phyloP scores from a whole-genome alignment of 2,888 invertebrate species.

The Zygogramma bicolorata region DNA sequence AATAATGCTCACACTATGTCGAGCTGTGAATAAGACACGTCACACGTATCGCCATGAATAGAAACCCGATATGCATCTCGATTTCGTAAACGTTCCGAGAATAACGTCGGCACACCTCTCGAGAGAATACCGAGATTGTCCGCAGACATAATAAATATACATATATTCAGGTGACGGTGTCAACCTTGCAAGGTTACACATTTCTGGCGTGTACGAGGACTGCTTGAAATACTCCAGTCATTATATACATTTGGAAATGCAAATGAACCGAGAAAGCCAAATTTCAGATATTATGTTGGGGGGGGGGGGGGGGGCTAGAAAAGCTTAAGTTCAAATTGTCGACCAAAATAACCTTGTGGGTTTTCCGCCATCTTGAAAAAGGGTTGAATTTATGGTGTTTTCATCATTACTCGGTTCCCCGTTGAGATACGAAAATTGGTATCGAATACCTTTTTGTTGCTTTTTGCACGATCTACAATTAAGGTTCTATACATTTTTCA shows the following conservation, averaged over 20 bases:
- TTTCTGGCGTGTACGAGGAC: neutral
- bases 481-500: too few species aligned
- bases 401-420: too few species aligned
- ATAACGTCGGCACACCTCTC: constrained; percentile 3
- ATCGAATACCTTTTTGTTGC: too few species aligned
- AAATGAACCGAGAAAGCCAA: too few species aligned
- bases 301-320: too few species aligned
- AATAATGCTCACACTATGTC: neutral
- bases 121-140: neutral
- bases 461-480: too few species aligned
- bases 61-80: neutral
- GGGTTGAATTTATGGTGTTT: too few species aligned
- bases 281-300: too few species aligned
- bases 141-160: constrained; percentile 1
- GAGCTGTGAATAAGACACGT: neutral
- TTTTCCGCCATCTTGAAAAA: too few species aligned
- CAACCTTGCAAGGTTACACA: constrained; percentile 28
- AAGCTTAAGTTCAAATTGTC: too few species aligned
- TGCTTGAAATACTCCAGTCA: neutral
- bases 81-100: neutral
- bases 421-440: too few species aligned
- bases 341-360: too few species aligned
- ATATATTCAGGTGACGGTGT: constrained; percentile 12
- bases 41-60: neutral
- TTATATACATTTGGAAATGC: neutral